These are phyloP conservation scores for Delia radicum DNA, from an alignment of 1,140 invertebrate genomes.

Conservation along the genomic window DNA sequence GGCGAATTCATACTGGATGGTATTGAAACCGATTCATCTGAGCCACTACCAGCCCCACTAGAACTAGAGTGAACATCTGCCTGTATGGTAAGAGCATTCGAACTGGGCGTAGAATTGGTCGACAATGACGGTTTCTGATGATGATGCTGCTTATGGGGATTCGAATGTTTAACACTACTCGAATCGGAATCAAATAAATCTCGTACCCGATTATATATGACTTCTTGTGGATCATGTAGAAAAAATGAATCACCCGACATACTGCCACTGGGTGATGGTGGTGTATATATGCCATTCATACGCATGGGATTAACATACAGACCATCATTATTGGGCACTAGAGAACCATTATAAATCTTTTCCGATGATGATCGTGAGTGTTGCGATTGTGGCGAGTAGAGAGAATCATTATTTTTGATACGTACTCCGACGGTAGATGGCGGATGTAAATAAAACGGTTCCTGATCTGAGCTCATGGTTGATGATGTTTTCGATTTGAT, in stretches of 20 bases:
- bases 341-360: conserved; percentile 47
- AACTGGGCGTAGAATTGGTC: conserved; percentile 29
- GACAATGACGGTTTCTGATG: conserved; percentile 27
- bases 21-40: conserved; percentile 64
- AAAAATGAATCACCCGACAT: conserved; percentile 74
- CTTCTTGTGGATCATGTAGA: conserved; percentile 75
- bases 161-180: conserved; percentile 44
- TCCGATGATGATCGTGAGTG: conserved; percentile 55
- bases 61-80: conserved; percentile 67
- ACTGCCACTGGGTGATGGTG: conserved; percentile 50
- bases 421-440: conserved; percentile 53
- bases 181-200: conserved; percentile 69
- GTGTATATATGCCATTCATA: conserved; percentile 46
- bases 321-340: conserved; percentile 71
- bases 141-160: conserved; percentile 17
- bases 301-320: conserved; percentile 81
- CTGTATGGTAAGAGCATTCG: conserved; percentile 59
- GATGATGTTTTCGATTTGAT: conserved; percentile 55
- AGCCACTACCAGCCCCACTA: conserved; percentile 61
- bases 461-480: conserved; percentile 55
- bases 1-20: conserved; percentile 53
- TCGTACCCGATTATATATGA: conserved; percentile 74
- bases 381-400: conserved; percentile 41
- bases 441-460: conserved; percentile 75
- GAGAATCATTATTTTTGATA: conserved; percentile 45